Evolutionary conservation across 2,888 invertebrate genomes (phyloP), one percentile per base, ranked within the genome.

Genomic region (Flexamia atlantica): DNA sequence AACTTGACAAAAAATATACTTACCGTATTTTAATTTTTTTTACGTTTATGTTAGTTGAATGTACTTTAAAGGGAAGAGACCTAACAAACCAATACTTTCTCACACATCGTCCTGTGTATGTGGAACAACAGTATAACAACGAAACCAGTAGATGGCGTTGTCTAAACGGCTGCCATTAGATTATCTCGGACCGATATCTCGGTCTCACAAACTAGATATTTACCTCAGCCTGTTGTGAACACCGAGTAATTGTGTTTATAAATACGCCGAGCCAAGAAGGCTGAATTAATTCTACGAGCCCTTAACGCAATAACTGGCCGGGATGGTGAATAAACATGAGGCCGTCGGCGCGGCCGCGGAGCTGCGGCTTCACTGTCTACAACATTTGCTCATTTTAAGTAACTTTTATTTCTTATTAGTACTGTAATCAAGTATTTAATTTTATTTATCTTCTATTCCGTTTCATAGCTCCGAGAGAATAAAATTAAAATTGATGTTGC

Each of bases 221-320:
- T 64, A 64, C 64, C 25, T 72, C 72, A n/a, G 42, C 23, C 42
- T 68, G 23, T 40, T 40, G 42, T 72, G 76, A 76, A 76, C 76
- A 76, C 76, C 50, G 40, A 28, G 76, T 76, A 50, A 76, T 46
- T 76, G 76, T 23, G 46, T 76, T 76, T 76, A 76, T 76, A 76
- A 76, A 76, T 76, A 76, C 70, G 40, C 40, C 70, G n/a, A n/a
- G 40, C 20, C 40, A 20, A 70, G 70, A 36, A 4, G 36, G 23
- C 70, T 36, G 70, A 70, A 70, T 70, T 70, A 70, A 70, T 70
- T 70, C 40, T 20, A 70, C 70, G 70, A 70, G 36, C 36, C 70
- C 70, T 70, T 40, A 70, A 70, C 70, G 40, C 70, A 70, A 70
- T 70, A 70, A 70, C 70, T 17, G 70, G 10, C 70, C 20, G 36